These are phyloP conservation scores for Drosophila aldrichi DNA, from an alignment of 2,888 invertebrate genomes.

Conservation along the genomic window DNA sequence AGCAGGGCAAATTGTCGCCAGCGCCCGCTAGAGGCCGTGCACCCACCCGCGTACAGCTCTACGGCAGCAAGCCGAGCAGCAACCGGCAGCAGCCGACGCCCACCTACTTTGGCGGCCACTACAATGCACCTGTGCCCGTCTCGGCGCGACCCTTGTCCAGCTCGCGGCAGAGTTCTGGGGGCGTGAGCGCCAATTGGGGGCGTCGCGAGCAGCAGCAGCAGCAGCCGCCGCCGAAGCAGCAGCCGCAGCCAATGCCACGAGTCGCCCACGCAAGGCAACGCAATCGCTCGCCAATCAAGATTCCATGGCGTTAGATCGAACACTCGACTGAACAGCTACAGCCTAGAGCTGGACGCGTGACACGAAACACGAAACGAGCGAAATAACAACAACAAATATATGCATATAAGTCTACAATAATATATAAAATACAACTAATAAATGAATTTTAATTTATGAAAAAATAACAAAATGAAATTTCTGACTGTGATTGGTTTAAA, in stretches of 20 bases:
- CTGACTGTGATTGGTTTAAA: neutral
- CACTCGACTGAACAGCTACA: constrained; percentile 17
- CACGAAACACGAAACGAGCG: constrained; percentile 29
- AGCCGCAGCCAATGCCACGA: constrained; percentile 44
- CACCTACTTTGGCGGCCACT: constrained; percentile 76
- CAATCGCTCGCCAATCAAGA: constrained; percentile 84
- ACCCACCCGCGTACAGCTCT: constrained; percentile 76
- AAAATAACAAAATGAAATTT: neutral
- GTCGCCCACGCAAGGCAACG: constrained; percentile 76
- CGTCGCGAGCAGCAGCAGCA: constrained; percentile 58
- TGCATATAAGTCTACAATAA: neutral
- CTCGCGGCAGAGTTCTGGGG: constrained; percentile 27
- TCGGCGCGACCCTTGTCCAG: constrained; percentile 37
- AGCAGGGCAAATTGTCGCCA: constrained; percentile 3
- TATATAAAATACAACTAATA: constrained; percentile 4
- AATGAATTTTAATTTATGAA: constrained; percentile 30
- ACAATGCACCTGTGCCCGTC: constrained; percentile 58
- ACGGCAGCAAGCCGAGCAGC: constrained; percentile 65
- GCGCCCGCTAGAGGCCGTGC: constrained; percentile 58
- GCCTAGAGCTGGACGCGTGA: constrained; percentile 36
- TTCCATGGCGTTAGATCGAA: constrained; percentile 82
- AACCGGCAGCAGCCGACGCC: constrained; percentile 27
- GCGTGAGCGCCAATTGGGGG: constrained; percentile 69
- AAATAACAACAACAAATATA: neutral
- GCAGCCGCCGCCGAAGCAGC: neutral